Evolutionary conservation across 2,888 invertebrate genomes (phyloP), one percentile per base, ranked within the genome.

Genomic region (Cremastobaeus sp.): DNA sequence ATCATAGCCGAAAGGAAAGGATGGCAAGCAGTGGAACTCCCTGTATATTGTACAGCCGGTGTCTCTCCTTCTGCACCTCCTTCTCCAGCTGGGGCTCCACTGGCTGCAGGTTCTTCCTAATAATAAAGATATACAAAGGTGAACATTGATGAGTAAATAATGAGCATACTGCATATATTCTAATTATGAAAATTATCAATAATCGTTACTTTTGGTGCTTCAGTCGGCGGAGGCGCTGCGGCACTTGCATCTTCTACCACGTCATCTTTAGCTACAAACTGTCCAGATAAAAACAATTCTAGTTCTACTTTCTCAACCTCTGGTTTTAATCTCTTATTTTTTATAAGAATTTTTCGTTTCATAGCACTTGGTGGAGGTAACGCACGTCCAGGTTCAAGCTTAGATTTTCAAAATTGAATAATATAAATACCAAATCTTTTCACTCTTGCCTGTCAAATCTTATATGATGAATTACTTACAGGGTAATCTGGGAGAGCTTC

Each of bases 1-100:
- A 93, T 90, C 89, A 93, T 89, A 15, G 91, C 90, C 0, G 92
- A 92, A 9, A 93, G 89, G 83, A 90, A 90, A 6, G 93, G 93
- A 85, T 93, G 93, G 71, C 92, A 91, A 78, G 91, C 91, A 74
- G 91, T 91, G 3, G 92, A 92, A 69, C 93, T 92, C 15, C 92
- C 92, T 3, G 91, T 91, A 83, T 93, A 91, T 75, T 87, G 79
- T 11, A 87, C 87, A 1, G 84, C 84, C 21, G 87, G 85, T 17
- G 86, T 85, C 4, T 85, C 87, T 1, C 84, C 88, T 12, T 81
- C 86, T 12, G 84, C 88, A 3, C 78, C 85, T 55, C 91, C 92
- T 1, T 90, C 92, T 0, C 90, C 92, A 0, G 89, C 90, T 0
- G 91, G 92, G 47, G 91, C 92, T 28, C 82, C 83, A 14, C 69